Evolutionary conservation across 2,888 invertebrate genomes (phyloP).

Genomic region (Cacoxenus indagator): DNA sequence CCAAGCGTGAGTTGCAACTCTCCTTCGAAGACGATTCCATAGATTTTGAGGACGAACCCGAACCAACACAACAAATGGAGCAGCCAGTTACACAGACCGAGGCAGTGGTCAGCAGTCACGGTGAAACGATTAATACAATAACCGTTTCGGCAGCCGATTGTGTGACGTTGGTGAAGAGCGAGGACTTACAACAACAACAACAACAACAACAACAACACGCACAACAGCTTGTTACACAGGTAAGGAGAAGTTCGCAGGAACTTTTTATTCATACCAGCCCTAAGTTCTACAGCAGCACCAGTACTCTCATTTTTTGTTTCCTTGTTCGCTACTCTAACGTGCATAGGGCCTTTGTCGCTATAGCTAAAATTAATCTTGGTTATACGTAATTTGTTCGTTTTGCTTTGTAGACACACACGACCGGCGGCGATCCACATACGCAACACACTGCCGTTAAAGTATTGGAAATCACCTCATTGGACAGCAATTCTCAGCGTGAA

Average conservation of each 20-base stretch:
- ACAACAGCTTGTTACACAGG: conserved; percentile 44
- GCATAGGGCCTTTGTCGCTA: too few relatives aligned
- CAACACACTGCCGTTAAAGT: conserved; percentile 63
- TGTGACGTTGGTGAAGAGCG: conserved; percentile 60
- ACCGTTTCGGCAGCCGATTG: conserved; percentile 59
- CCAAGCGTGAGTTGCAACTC: conserved; percentile 59
- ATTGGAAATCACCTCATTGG: conserved; percentile 66
- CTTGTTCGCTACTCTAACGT: too few relatives aligned
- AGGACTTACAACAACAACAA: conserved; percentile 50
- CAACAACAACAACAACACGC: conserved; percentile 44
- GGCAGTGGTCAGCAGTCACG: conserved; percentile 47
- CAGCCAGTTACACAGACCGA: conserved; percentile 29
- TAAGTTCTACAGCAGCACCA: conserved; percentile 46
- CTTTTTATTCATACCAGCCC: conserved; percentile 38
- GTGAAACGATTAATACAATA: conserved; percentile 50
- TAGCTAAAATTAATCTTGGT: too few relatives aligned
- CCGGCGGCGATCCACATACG: conserved; percentile 40
- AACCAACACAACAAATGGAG: conserved; percentile 50
- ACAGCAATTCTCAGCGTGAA: conserved; percentile 67
- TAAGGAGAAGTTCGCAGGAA: conserved; percentile 26
- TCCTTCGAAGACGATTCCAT: conserved; percentile 67
- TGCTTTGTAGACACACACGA: background rate
- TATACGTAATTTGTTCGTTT: too few relatives aligned
- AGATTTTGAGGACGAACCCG: conserved; percentile 64
- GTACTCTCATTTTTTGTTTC: too few relatives aligned